These are phyloP conservation scores for Melipona bicolor DNA, from an alignment of 2,888 invertebrate species.

Conservation along the genomic window DNA sequence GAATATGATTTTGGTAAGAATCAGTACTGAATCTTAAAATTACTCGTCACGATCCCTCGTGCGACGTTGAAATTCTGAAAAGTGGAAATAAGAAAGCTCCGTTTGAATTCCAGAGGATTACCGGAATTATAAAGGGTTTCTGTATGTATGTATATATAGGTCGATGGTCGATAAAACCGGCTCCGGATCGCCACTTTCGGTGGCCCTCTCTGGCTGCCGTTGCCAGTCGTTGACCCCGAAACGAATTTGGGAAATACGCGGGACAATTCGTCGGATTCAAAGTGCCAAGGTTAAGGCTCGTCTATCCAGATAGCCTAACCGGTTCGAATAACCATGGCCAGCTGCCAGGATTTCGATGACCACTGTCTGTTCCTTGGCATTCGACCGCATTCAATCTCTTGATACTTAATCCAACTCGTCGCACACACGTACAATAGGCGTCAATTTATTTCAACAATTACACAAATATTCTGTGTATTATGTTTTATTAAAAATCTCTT, in stretches of 20 bases:
- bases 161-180: conserved; percentile 41
- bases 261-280: conserved; percentile 40
- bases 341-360: conserved; percentile 45
- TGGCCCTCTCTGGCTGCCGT: conserved; percentile 47
- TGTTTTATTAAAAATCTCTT: background rate
- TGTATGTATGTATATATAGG: background rate
- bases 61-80: background rate
- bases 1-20: too few species aligned
- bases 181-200: conserved; percentile 65
- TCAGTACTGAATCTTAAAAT: background rate
- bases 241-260: conserved; percentile 70
- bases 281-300: conserved; percentile 51
- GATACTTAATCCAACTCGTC: too few species aligned
- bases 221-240: conserved; percentile 73
- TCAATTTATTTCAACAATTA: background rate
- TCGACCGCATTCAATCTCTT: background rate
- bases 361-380: conserved; percentile 25
- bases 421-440: background rate
- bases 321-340: conserved; percentile 43
- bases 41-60: background rate
- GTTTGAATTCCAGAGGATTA: background rate
- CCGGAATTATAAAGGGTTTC: background rate
- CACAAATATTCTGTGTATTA: background rate
- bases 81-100: background rate
- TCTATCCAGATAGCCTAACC: conserved; percentile 37